phyloP scores from a whole-genome alignment of 2,113 vertebrate genomes.

The Lampris megalopsis region DNA sequence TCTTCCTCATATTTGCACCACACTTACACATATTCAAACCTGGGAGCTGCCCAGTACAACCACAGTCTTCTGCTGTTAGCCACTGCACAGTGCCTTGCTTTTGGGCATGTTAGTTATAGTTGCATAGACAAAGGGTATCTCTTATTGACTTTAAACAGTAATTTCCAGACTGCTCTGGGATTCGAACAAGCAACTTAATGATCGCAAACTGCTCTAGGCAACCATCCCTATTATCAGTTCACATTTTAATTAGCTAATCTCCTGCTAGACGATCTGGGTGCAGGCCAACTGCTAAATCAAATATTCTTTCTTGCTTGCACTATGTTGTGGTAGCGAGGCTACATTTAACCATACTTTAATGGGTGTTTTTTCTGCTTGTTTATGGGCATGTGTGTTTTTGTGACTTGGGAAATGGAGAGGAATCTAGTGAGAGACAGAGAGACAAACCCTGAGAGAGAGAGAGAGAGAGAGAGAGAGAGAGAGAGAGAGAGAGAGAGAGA shows the following conservation, averaged over 20 bases:
- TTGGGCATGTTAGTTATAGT: too few species aligned
- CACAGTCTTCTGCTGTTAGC: slow-evolving; percentile 54
- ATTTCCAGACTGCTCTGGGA: too few species aligned
- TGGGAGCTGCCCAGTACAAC: slow-evolving; percentile 60
- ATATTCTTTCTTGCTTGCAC: slow-evolving; percentile 44
- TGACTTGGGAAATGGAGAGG: slow-evolving; percentile 6
- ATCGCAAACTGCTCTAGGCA: slow-evolving; percentile 44
- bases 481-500: not conserved
- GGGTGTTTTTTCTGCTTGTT: slow-evolving; percentile 50
- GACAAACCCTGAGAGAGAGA: not conserved
- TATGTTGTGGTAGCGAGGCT: slow-evolving; percentile 42
- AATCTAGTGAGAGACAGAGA: not conserved
- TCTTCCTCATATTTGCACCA: slow-evolving; percentile 33
- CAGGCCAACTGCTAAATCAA: slow-evolving; percentile 53
- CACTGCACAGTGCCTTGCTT: slow-evolving; percentile 26
- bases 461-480: not conserved
- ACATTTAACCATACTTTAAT: slow-evolving; percentile 57
- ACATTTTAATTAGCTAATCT: slow-evolving; percentile 10
- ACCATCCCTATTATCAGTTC: slow-evolving; percentile 30
- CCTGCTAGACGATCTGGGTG: slow-evolving; percentile 32
- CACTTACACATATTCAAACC: slow-evolving; percentile 68
- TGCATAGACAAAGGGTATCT: too few species aligned
- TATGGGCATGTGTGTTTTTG: slow-evolving; percentile 41
- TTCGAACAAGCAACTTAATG: slow-evolving; percentile 26
- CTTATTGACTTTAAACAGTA: too few species aligned